Evolutionary conservation across 2,113 vertebrate genomes (phyloP).

Genomic region (Nannospalax galili): DNA sequence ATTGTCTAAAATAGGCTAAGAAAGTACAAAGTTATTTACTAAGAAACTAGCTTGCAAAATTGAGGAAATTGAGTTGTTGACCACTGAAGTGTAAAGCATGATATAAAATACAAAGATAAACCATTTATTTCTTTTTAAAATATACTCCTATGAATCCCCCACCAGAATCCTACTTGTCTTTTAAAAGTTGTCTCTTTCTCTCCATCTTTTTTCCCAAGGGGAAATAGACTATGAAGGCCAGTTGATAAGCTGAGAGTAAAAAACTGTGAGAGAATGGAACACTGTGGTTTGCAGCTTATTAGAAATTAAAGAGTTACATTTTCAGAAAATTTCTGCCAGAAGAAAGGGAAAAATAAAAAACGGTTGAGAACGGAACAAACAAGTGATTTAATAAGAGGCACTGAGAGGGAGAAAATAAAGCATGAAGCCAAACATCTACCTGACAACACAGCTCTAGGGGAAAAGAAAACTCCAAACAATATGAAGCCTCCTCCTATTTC

Average conservation of each 20-base stretch:
- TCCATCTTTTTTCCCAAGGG: not conserved
- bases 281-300: not conserved
- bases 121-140: not conserved
- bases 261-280: not conserved
- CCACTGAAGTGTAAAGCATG: constrained; percentile 30
- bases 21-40: constrained; percentile 9
- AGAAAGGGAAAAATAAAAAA: not conserved
- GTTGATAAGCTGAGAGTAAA: not conserved
- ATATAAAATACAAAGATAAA: not conserved
- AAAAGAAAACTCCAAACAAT: not conserved
- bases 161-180: not conserved
- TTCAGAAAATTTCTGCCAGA: not conserved
- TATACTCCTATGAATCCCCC: not conserved
- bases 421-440: not conserved
- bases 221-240: not conserved
- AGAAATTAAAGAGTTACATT: not conserved
- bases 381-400: not conserved
- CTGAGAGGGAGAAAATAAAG: not conserved
- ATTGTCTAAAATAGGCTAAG: not conserved
- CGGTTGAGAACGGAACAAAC: not conserved
- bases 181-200: not conserved
- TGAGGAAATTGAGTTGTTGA: not conserved
- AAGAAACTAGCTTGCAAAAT: not conserved
- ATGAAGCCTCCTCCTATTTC: not conserved
- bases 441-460: not conserved